These are phyloP conservation scores for Scophthalmus maximus DNA, from an alignment of 2,113 vertebrate genomes.

Conservation along the genomic window DNA sequence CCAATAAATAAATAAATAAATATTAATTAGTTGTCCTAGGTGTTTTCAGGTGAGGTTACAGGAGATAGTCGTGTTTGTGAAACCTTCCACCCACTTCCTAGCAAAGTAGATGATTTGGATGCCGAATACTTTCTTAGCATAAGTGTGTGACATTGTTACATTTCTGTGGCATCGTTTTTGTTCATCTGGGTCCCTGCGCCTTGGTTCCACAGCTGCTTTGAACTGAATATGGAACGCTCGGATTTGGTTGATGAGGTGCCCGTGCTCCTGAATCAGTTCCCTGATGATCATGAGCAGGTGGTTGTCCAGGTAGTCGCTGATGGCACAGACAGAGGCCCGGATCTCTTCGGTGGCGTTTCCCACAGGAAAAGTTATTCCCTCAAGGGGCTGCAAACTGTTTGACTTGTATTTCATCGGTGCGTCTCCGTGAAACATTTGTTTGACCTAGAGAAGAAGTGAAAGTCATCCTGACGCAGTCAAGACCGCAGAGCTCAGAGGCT, in stretches of 20 bases:
- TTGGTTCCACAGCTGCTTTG: fast-evolving
- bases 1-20: conserved; percentile 3
- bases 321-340: conserved; percentile 29
- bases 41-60: neutral
- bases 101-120: conserved; percentile 23
- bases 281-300: conserved; percentile 8
- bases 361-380: conserved; percentile 41
- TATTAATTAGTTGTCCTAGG: neutral
- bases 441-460: conserved; percentile 31
- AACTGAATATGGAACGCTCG: fast-evolving
- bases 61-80: neutral
- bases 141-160: fast-evolving
- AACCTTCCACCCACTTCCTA: conserved; percentile 40
- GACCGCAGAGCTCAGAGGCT: neutral
- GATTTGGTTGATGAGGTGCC: fast-evolving
- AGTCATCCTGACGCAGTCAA: neutral
- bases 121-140: neutral
- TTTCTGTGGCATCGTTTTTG: neutral
- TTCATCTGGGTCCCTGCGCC: fast-evolving
- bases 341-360: conserved; percentile 1
- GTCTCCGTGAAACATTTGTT: fast-evolving
- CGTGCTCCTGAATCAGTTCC: fast-evolving
- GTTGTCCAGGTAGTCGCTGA: conserved; percentile 24
- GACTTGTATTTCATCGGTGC: fast-evolving
- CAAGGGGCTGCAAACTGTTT: neutral